phyloP scores from a whole-genome alignment of 2,113 vertebrate species.

The Trematomus loennbergii region DNA sequence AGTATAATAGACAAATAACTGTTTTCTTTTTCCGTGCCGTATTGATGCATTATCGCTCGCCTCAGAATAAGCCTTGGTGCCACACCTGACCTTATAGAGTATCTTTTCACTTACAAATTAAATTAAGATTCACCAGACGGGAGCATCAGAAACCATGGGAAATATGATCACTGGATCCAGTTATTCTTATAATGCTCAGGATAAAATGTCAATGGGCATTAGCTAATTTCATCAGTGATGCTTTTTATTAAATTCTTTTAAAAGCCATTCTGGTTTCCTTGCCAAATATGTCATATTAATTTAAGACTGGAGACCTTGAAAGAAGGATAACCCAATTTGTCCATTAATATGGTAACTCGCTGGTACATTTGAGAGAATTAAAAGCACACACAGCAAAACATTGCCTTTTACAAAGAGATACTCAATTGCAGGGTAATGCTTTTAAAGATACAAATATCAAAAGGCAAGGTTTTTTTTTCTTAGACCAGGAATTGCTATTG shows the following conservation, averaged over 20 bases:
- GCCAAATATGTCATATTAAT: slow-evolving; percentile 84
- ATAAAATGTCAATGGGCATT: slow-evolving; percentile 86
- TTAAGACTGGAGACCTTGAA: slow-evolving; percentile 77
- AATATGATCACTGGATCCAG: slow-evolving; percentile 77
- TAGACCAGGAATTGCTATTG: neutral
- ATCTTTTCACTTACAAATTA: slow-evolving; percentile 67
- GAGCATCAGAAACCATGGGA: slow-evolving; percentile 61
- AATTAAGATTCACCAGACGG: slow-evolving; percentile 71
- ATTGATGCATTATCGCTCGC: slow-evolving; percentile 14
- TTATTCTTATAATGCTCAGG: slow-evolving; percentile 81
- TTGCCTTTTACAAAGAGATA: slow-evolving; percentile 39
- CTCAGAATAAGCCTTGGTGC: slow-evolving; percentile 30
- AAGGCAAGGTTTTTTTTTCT: slow-evolving; percentile 8
- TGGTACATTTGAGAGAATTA: slow-evolving; percentile 70
- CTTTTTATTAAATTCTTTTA: slow-evolving; percentile 86
- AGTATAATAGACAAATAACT: neutral
- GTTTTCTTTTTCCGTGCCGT: neutral
- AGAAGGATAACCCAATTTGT: slow-evolving; percentile 83
- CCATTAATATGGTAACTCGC: slow-evolving; percentile 76
- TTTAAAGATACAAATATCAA: slow-evolving; percentile 25
- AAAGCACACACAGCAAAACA: slow-evolving; percentile 71
- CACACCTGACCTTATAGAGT: slow-evolving; percentile 51
- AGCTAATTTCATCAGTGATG: slow-evolving; percentile 84
- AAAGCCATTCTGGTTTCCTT: slow-evolving; percentile 81
- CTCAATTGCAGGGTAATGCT: slow-evolving; percentile 27